Base-by-base conservation (phyloP, 2,888 invertebrate species). In the Drosophila melanocephala region DNA sequence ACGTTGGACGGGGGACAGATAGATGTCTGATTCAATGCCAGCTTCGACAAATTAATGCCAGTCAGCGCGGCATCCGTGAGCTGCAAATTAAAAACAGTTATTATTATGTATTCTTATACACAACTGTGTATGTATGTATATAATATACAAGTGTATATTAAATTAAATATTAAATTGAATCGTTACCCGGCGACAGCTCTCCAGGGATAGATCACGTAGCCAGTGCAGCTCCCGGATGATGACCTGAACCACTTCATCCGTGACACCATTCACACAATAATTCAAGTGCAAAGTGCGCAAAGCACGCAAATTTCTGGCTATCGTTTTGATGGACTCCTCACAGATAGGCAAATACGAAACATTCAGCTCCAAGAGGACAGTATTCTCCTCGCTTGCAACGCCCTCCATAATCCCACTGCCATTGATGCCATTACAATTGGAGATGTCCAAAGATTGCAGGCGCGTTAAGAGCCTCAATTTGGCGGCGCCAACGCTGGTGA, bases 231-330 rank as follows among this genome's bases (percentile, higher is more conserved):
- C 94, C 81, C 95, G 95, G 72, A 96, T 95, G 78, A 97, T 95
- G 51, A 95, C 95, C 93, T 96, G 95, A 62, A 96, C 94, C 26
- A 95, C 95, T 70, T 94, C 94, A 88, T 97, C 96, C 5, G 96
- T 96, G 1, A 96, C 95, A n/a, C 95, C 95, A 93, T 95, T 95
- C 79, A 96, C 95, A 90, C 96, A 96, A 80, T 95, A 95, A 69
- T 95, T 95, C 55, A 97, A 91, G 90, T 96, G 95, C 30, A 97
- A 93, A 30, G 94, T 92, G 0, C 93, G 94, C 52, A 97, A 93
- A 69, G 95, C 94, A 1, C 95, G 94, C 65, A 96, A 93, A 77
- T 94, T 94, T 82, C 94, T 94, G 12, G 96, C 95, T 66, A 96
- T 94, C 86, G 94, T 94, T 62, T 95, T 95, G 7, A 96, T 93